Conservation (phyloP, 2,888 invertebrate genomes). For the Hirtodrosophila confusa region DNA sequence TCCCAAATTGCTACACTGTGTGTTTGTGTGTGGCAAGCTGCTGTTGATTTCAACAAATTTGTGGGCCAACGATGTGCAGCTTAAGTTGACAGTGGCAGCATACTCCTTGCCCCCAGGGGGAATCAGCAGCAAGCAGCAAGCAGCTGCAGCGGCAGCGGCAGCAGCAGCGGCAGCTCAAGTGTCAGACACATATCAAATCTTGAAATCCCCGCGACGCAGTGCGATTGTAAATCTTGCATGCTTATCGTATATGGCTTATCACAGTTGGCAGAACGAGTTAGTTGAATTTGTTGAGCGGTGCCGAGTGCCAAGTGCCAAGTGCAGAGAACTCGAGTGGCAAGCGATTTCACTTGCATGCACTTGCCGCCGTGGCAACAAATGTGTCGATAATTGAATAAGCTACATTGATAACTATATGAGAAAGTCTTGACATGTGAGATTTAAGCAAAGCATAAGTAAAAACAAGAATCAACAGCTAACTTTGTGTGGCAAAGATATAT, state of each 20-base stretch:
- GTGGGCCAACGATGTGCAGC: slow-evolving; percentile 59
- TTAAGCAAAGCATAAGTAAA: no score
- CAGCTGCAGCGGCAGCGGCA: no score
- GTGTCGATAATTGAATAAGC: slow-evolving; percentile 38
- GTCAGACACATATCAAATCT: slow-evolving; percentile 61
- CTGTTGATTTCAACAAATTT: slow-evolving; percentile 64
- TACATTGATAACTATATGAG: slow-evolving; percentile 24
- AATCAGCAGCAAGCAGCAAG: slow-evolving; percentile 33
- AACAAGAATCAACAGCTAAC: no score
- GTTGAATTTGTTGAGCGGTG: slow-evolving; percentile 16
- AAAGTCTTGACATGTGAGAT: slow-evolving; percentile 5
- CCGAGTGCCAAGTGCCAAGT: slow-evolving; percentile 19
- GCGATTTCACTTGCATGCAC: slow-evolving; percentile 35
- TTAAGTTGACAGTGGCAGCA: slow-evolving; percentile 67
- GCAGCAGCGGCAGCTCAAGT: slow-evolving; percentile 55
- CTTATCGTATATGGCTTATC: slow-evolving; percentile 71
- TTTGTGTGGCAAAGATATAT: no score
- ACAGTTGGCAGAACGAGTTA: slow-evolving; percentile 44
- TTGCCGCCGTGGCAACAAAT: slow-evolving; percentile 5
- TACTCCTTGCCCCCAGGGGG: slow-evolving; percentile 59
- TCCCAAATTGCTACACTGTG: slow-evolving; percentile 15
- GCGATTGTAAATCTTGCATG: slow-evolving; percentile 65
- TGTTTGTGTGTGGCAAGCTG: slow-evolving; percentile 27
- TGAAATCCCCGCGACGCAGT: slow-evolving; percentile 60
- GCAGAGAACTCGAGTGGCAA: slow-evolving; percentile 29